These are phyloP conservation scores for Brachionus paranguensis DNA, from an alignment of 1,140 invertebrate genomes.

Conservation along the genomic window DNA sequence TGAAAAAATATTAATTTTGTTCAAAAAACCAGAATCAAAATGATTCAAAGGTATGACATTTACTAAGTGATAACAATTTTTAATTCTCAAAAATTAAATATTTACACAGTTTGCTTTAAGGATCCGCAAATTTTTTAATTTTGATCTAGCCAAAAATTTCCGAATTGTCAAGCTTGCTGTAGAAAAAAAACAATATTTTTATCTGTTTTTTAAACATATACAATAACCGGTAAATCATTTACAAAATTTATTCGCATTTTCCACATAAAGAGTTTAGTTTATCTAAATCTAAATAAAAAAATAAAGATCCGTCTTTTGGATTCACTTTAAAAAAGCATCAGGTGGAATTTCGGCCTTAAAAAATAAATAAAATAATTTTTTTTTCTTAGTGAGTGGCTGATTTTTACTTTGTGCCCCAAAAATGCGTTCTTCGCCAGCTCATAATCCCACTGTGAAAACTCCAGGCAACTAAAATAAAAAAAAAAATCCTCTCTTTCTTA, in stretches of 20 bases:
- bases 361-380: not conserved
- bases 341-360: not conserved
- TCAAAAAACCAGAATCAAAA: not conserved
- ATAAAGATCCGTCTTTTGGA: not conserved
- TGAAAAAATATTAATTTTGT: not conserved
- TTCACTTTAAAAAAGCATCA: not conserved
- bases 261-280: not conserved
- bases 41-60: not conserved
- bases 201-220: not conserved
- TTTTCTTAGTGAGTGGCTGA: not conserved
- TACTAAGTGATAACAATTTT: not conserved
- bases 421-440: not conserved
- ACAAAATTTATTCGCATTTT: not conserved
- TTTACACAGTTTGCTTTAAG: not conserved
- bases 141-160: not conserved
- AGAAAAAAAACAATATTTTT: not conserved
- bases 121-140: not conserved
- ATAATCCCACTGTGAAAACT: conserved; percentile 22
- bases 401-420: not conserved
- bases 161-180: not conserved
- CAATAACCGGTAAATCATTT: conserved; percentile 21
- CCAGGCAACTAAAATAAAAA: not conserved
- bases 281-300: not conserved
- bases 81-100: not conserved
- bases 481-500: not conserved